Percentiles rank a stretch among this genome's conserved stretches.
Evolutionary conservation across 2,888 invertebrate genomes (phyloP).

Genomic region (Diarsia brunnea): DNA sequence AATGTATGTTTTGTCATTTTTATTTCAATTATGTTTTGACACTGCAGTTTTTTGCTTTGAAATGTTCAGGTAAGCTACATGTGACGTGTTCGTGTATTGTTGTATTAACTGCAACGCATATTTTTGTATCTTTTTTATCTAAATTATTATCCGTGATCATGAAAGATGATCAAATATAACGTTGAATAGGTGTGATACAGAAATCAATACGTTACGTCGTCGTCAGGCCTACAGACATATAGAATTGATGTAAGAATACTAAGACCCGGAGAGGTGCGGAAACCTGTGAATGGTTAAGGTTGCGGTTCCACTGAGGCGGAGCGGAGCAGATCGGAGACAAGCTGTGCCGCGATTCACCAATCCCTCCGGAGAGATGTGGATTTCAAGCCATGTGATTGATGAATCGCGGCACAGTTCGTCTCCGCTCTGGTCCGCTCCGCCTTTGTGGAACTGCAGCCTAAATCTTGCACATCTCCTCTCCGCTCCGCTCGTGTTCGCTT

Average conservation of each 20-base stretch:
- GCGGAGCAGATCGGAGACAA: too few relatives aligned
- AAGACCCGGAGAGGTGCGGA: too few relatives aligned
- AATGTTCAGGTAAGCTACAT: background rate
- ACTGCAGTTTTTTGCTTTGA: constrained; percentile 11
- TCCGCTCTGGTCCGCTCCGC: too few relatives aligned
- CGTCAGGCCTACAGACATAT: background rate
- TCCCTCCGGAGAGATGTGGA: too few relatives aligned
- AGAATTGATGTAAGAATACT: background rate
- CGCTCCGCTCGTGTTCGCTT: too few relatives aligned
- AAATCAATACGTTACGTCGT: background rate
- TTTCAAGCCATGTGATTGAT: too few relatives aligned
- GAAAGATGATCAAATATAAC: background rate
- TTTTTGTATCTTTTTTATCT: background rate
- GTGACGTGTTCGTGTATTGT: background rate
- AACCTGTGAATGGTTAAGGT: too few relatives aligned
- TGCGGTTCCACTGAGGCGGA: too few relatives aligned
- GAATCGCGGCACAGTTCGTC: too few relatives aligned
- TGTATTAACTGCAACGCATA: background rate
- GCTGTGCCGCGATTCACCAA: too few relatives aligned
- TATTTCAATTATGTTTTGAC: constrained; percentile 31
- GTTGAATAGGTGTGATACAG: background rate
- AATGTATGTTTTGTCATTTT: constrained; percentile 22
- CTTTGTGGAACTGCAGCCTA: too few relatives aligned
- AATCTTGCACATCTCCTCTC: too few relatives aligned
- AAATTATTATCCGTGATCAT: background rate